Percentiles rank a stretch among this genome's conserved stretches.
These are phyloP conservation scores for Orthosia gothica DNA, from an alignment of 2,888 invertebrate species.

Conservation along the genomic window DNA sequence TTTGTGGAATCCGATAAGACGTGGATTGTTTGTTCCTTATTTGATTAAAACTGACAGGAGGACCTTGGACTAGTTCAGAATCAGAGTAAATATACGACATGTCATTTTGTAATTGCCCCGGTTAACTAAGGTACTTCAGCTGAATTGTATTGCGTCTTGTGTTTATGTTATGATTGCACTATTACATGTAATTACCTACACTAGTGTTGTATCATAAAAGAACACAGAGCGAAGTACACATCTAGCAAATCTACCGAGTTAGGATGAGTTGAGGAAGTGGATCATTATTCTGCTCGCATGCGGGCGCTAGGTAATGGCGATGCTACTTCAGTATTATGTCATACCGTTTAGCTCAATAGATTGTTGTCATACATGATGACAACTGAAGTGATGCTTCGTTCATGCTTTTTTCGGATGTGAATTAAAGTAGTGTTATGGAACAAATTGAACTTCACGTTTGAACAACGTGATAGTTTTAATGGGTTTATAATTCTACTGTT, in stretches of 20 bases:
- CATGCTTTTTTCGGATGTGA: neutral
- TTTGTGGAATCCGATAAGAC: conserved; percentile 22
- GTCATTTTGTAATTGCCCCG: conserved; percentile 18
- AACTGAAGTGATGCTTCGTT: conserved; percentile 32
- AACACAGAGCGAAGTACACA: conserved; percentile 17
- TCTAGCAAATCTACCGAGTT: conserved; percentile 26
- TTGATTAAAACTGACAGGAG: neutral
- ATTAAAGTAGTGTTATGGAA: conserved; percentile 7
- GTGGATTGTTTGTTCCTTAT: conserved; percentile 37
- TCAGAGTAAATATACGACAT: conserved; percentile 1
- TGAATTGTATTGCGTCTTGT: conserved; percentile 6
- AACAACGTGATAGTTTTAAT: neutral
- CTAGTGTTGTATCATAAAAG: conserved; percentile 26
- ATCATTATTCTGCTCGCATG: conserved; percentile 53
- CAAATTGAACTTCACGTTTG: neutral
- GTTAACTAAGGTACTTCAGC: conserved; percentile 3
- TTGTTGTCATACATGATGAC: conserved; percentile 52
- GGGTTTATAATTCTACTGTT: neutral
- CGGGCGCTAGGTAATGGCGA: conserved; percentile 30
- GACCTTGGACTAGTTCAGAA: neutral
- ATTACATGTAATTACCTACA: conserved; percentile 22
- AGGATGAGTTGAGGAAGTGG: conserved; percentile 49
- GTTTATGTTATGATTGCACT: conserved; percentile 31
- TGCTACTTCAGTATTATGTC: conserved; percentile 30
- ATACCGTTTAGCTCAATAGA: conserved; percentile 40